Conservation (phyloP, 2,113 vertebrate genomes). For the Glaucomys volans region DNA sequence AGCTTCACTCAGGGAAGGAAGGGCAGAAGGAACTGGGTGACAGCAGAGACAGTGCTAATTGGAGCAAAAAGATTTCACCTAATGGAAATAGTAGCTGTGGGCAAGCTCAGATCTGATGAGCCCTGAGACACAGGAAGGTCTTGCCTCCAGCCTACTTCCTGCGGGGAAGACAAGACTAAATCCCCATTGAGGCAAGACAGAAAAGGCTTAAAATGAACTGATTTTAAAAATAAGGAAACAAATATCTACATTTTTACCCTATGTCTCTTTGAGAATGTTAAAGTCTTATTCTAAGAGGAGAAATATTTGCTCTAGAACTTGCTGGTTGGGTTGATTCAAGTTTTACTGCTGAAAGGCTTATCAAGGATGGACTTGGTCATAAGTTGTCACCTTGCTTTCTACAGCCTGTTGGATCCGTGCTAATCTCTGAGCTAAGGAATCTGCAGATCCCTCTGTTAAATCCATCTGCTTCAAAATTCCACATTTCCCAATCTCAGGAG, state of each 20-base stretch:
- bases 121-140: neutral
- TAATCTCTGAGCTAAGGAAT: neutral
- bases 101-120: slow-evolving; percentile 28
- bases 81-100: slow-evolving; percentile 69
- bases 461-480: neutral
- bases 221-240: neutral
- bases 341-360: neutral
- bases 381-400: neutral
- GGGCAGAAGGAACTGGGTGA: slow-evolving; percentile 43
- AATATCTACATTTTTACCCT: neutral
- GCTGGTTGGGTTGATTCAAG: neutral
- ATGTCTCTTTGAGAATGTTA: neutral
- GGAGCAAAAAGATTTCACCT: slow-evolving; percentile 78
- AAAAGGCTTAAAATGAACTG: slow-evolving; percentile 30
- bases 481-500: neutral
- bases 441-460: neutral
- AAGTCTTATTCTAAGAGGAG: slow-evolving; percentile 7
- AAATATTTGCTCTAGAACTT: neutral
- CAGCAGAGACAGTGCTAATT: slow-evolving; percentile 67
- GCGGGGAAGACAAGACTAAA: neutral
- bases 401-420: neutral
- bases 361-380: neutral
- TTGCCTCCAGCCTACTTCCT: neutral
- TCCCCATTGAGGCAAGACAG: neutral
- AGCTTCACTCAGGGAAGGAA: slow-evolving; percentile 59